phyloP scores from a whole-genome alignment of 1,140 invertebrate species.

The Amyelois transitella region DNA sequence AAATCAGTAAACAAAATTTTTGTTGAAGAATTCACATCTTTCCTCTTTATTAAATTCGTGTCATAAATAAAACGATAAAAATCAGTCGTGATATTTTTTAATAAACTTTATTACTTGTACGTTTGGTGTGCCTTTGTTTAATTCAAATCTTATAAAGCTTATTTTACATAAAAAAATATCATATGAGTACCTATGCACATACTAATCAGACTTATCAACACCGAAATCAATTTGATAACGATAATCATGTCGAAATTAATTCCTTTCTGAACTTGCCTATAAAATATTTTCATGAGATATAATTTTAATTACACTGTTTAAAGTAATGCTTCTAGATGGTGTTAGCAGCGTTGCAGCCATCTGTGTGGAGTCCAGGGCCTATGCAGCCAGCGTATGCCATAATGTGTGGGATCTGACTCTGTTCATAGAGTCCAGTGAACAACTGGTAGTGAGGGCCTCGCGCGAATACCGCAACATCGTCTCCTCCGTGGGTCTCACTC shows the following conservation, averaged over 20 bases:
- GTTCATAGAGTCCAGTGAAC: neutral
- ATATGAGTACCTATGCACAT: neutral
- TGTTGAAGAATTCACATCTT: too few relatives aligned
- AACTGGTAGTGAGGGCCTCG: neutral
- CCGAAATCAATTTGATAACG: neutral
- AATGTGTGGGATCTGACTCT: neutral
- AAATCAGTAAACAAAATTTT: too few relatives aligned
- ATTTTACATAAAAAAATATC: neutral
- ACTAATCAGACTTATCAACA: neutral
- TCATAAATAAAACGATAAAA: too few relatives aligned
- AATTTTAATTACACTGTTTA: too few relatives aligned
- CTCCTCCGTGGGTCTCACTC: neutral
- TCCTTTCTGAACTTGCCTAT: neutral
- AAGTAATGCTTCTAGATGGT: too few relatives aligned
- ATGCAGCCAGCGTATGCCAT: neutral
- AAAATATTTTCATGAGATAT: neutral
- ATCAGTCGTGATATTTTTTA: too few relatives aligned
- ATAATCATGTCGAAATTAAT: neutral
- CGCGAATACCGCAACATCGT: constrained; percentile 2
- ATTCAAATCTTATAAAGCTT: too few relatives aligned
- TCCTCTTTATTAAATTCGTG: too few relatives aligned
- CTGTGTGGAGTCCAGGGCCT: neutral
- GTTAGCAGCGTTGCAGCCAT: neutral
- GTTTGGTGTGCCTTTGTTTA: too few relatives aligned
- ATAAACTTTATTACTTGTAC: too few relatives aligned